Conservation (phyloP, 1,140 invertebrate species). For the Drosophila pandora region DNA sequence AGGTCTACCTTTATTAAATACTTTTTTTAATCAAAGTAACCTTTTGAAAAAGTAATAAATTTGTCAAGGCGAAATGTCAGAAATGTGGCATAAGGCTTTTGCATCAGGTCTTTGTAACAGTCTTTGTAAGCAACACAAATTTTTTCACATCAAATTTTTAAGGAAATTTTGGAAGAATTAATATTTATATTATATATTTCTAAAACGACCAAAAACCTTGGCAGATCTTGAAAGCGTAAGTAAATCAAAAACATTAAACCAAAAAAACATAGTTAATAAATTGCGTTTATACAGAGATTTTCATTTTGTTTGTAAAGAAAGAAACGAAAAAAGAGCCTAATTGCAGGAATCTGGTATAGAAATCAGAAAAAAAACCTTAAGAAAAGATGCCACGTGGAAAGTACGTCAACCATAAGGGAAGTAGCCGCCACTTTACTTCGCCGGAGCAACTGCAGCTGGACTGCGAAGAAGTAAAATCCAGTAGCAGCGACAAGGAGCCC, state of each 20-base stretch:
- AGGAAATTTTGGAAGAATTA: too few species aligned
- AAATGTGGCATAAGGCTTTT: too few species aligned
- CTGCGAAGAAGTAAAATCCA: constrained; percentile 85
- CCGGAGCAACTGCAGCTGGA: constrained; percentile 96
- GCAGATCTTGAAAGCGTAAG: too few species aligned
- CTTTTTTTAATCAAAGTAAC: too few species aligned
- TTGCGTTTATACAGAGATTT: not conserved
- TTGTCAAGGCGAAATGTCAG: not conserved
- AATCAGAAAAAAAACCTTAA: not conserved
- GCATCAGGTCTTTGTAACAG: not conserved
- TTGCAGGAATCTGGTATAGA: too few species aligned
- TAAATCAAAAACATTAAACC: not conserved
- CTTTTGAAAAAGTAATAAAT: not conserved
- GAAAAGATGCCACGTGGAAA: constrained; percentile 87
- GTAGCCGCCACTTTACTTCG: constrained; percentile 95
- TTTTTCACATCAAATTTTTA: not conserved
- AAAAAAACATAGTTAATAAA: not conserved
- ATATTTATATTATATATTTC: not conserved
- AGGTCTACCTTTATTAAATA: too few species aligned
- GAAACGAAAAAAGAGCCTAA: not conserved
- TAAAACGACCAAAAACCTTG: not conserved
- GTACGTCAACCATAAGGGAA: constrained; percentile 96
- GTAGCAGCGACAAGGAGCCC: not conserved
- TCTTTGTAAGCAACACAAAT: not conserved
- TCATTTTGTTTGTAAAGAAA: not conserved